Percentiles rank a stretch among this genome's conserved stretches.
These are phyloP conservation scores for Rhinopomastus cyanomelas DNA, from an alignment of 2,113 vertebrate species.

Conservation along the genomic window DNA sequence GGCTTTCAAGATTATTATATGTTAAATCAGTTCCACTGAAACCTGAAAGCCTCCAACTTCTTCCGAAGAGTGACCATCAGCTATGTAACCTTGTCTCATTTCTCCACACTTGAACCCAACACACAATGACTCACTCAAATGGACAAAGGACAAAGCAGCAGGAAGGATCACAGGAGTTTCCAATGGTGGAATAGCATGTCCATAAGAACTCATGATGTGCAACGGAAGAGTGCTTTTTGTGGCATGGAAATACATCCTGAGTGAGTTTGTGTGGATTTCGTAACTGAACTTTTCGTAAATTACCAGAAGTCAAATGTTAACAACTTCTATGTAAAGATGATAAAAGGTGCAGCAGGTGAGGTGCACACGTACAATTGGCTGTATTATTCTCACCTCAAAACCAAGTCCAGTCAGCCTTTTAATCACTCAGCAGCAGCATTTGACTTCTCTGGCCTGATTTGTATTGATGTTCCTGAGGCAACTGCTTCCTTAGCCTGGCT, in stretches of 20 bases:
- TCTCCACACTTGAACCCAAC: neutral
- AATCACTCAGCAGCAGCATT: neutral
- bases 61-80: neutral
- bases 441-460: neutral
- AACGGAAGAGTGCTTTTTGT: neutral
- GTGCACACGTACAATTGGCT: neutral
- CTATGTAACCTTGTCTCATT: neutral
- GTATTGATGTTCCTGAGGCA: neutral
- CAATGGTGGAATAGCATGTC: neutral
- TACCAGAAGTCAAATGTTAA: slow-evolving; percentile 7
- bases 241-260: neutral
- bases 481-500: neutral
- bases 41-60: neutral
- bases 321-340: neutral
- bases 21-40: neutral
- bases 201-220: neutral
- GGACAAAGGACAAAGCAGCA: neutral
- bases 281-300: neutral
- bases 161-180: neutral
- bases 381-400: neutral
- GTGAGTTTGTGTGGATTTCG: neutral
- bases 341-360: neutral
- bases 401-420: neutral
- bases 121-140: neutral
- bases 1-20: neutral